Percentiles rank a stretch among this genome's conserved stretches.
phyloP scores from a whole-genome alignment of 2,113 vertebrate species.

The Phrynocephalus versicolor region DNA sequence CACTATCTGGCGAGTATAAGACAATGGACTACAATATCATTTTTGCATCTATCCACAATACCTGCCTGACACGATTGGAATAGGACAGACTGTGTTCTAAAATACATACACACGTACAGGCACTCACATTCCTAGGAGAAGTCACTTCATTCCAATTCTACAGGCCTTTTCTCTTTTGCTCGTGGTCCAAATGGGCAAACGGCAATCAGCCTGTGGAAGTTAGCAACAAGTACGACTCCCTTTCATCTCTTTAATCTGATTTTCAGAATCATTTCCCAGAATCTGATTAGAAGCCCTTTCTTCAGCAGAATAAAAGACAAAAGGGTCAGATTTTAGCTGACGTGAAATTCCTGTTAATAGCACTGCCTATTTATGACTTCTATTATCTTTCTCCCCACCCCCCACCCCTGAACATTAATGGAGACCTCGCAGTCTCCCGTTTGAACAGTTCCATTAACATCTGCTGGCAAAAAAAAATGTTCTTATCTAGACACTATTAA shows the following conservation, averaged over 20 bases:
- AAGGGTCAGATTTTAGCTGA: slow-evolving; percentile 68
- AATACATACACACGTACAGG: not conserved
- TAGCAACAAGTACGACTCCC: slow-evolving; percentile 49
- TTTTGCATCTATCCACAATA: not conserved
- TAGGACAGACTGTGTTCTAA: not conserved
- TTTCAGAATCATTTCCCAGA: slow-evolving; percentile 45
- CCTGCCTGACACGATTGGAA: not conserved
- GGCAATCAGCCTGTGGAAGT: slow-evolving; percentile 50
- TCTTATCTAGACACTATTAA: slow-evolving; percentile 68
- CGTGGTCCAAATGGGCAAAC: not conserved
- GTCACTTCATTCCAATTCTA: not conserved
- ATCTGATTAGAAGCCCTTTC: slow-evolving; percentile 53
- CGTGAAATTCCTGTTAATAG: slow-evolving; percentile 63
- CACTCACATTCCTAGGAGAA: not conserved
- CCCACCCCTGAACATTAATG: slow-evolving; percentile 68
- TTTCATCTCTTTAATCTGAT: slow-evolving; percentile 66
- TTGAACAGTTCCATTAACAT: slow-evolving; percentile 70
- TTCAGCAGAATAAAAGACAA: slow-evolving; percentile 63
- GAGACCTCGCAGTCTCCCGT: slow-evolving; percentile 61
- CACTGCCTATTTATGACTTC: slow-evolving; percentile 58
- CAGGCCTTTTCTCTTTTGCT: not conserved
- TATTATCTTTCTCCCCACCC: slow-evolving; percentile 72
- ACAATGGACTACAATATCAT: not conserved
- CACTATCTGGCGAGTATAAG: not conserved
- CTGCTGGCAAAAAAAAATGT: slow-evolving; percentile 54